Base-by-base conservation (phyloP, 2,113 vertebrate species). In the Dasypus novemcinctus region DNA sequence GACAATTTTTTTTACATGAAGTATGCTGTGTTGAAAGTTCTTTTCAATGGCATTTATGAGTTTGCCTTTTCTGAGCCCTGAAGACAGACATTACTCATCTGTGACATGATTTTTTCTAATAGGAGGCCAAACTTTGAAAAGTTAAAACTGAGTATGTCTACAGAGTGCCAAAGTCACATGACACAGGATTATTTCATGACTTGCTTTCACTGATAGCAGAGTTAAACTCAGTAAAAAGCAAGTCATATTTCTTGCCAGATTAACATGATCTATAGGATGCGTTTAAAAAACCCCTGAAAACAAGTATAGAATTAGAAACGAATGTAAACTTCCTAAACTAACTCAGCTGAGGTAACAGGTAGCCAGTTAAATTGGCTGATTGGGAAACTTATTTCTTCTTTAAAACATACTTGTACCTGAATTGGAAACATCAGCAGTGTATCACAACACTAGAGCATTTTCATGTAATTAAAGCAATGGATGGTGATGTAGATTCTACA, bases 331-430 rank as follows among this genome's bases (percentile, higher is more conserved):
- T 99, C 98, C 99, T 99, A 98, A 98, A 99, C 98, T 98, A 99
- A 98, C 98, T 99, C 98, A 98, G 98, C 98, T 99, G 99, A 99
- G 99, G 99, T 99, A 99, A 99, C 98, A 98, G 98, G 98, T 98
- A 99, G 98, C 99, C 99, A 99, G 98, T 98, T 98, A 98, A 98
- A 99, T 98, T 99, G 98, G 98, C 98, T 97, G 98, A 98, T 94
- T 98, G 98, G 98, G 98, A 98, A 98, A 98, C 98, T 98, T 98
- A 98, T 98, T 98, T 97, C 98, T 98, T 98, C 94, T 98, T 98
- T 98, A 98, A 98, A 98, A 99, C 98, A 98, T 87, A 98, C 97
- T 98, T 99, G 98, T 99, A 99, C 99, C 99, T 99, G 98, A 99
- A 99, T 98, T 98, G 98, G 98, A 98, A 98, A 98, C 97, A 97